Evolutionary conservation across 30 jellyfish, hydroid and myxozoan species (phyloP).

Genomic region (Hydra vulgaris): DNA sequence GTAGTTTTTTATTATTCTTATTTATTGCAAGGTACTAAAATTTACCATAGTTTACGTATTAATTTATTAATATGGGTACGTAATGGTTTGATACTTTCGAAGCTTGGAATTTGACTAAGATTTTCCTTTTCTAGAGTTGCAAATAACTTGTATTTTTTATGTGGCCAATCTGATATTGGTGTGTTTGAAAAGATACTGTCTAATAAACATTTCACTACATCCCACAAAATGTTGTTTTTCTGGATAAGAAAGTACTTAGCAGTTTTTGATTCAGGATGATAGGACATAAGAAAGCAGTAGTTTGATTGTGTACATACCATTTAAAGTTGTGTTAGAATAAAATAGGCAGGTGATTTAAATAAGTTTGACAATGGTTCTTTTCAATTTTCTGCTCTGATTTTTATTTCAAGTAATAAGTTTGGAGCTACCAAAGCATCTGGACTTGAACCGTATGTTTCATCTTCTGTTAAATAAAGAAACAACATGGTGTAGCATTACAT

Average conservation of each 20-base stretch:
- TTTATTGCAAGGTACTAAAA: background rate
- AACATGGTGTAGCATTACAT: conserved; percentile 1
- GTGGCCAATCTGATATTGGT: too few species aligned
- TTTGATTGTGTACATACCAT: conserved; percentile 15
- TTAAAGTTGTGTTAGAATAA: too few species aligned
- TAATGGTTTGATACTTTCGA: background rate
- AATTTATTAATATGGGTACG: background rate
- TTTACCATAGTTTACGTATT: background rate
- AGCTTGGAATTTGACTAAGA: background rate
- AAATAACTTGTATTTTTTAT: too few species aligned
- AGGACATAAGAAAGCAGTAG: background rate
- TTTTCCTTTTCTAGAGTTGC: too few species aligned
- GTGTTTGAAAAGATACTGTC: too few species aligned
- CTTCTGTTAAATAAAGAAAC: conserved; percentile 12
- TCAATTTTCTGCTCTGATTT: conserved; percentile 14
- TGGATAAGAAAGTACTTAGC: too few species aligned
- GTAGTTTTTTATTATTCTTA: too few species aligned
- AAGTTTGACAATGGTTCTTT: conserved; percentile 1
- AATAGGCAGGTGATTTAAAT: background rate
- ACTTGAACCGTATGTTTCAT: conserved; percentile 12
- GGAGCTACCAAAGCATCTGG: conserved; percentile 21
- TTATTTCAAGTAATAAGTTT: conserved; percentile 4
- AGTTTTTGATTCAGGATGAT: too few species aligned
- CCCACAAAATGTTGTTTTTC: too few species aligned
- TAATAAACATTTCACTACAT: too few species aligned